phyloP scores from a whole-genome alignment of 2,113 vertebrate species.

The Sapajus apella region DNA sequence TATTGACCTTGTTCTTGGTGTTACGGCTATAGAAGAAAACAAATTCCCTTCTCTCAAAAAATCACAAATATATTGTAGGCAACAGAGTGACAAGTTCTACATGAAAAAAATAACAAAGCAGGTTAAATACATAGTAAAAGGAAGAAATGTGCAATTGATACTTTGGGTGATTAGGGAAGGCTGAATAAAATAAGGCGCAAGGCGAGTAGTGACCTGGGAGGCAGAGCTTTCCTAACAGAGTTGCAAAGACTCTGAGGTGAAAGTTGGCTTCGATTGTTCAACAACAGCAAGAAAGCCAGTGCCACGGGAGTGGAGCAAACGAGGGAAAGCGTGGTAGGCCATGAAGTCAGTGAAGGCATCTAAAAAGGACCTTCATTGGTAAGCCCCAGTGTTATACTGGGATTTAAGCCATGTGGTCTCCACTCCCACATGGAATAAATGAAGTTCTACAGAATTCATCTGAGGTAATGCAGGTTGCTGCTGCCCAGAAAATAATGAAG shows the following conservation, averaged over 20 bases:
- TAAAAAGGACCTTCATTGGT: background rate
- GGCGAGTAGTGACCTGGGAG: fast-evolving
- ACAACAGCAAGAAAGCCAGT: background rate
- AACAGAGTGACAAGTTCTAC: background rate
- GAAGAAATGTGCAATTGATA: background rate
- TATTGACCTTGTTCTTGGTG: background rate
- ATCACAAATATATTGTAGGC: background rate
- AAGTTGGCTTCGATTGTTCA: background rate
- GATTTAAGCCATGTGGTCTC: background rate
- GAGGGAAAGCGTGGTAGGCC: background rate
- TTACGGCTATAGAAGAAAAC: background rate
- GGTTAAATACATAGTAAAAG: background rate
- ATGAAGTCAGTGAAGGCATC: background rate
- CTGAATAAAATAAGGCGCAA: background rate
- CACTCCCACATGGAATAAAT: background rate
- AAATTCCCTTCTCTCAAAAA: background rate
- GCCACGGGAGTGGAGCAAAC: background rate
- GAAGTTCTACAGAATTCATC: background rate
- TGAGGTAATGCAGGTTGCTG: background rate
- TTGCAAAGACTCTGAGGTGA: background rate
- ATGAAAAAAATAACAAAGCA: background rate
- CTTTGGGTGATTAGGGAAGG: background rate
- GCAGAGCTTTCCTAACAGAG: background rate
- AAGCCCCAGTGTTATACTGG: background rate
- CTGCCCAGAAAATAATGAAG: background rate